Evolutionary conservation across 2,113 vertebrate species (phyloP), one percentile per base, ranked within the genome.

Genomic region (Nibea coibor): DNA sequence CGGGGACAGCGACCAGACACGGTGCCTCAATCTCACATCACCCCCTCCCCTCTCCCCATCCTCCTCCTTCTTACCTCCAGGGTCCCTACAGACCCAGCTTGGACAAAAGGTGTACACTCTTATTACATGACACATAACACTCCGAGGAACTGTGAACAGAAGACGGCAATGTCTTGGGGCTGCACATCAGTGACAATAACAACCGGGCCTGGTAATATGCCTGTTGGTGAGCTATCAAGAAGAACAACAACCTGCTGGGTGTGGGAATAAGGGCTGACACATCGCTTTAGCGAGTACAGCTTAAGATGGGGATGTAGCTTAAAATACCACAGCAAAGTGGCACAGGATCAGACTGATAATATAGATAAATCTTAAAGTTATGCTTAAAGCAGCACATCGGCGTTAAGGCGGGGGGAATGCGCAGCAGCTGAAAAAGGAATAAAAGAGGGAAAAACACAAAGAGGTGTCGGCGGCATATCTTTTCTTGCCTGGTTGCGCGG

Each of bases 141-240:
- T 82, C 80, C 43, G 88, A 82, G 85, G 83, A 87, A 78, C 83
- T 85, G 87, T 82, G 91, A 93, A 78, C 87, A 87, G 81, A 77
- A 78, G 69, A 83, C 82, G 62, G 77, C 64, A 28, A 78, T 80
- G 82, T 88, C 89, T 90, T 58, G 83, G 81, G 88, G 88, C 89
- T 85, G 78, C 59, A 89, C 87, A 89, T 91, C 90, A 89, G 81
- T 84, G 90, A 92, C 88, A 91, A 83, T 87, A 92, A 93, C 84
- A 88, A 80, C 66, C 65, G 1, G 19, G 50, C 58, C 81, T 69
- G 79, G 86, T 92, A 90, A 92, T 88, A 56, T 72, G 89, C 81
- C 90, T 91, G 85, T 91, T 90, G 87, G 89, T 92, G 87, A 92
- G 81, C 90, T 74, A 91, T 93, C 87, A 89, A 80, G 66, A 87